These are phyloP conservation scores for Gymnoscopelus braueri DNA, from an alignment of 2,797 vertebrate genomes.

Conservation along the genomic window DNA sequence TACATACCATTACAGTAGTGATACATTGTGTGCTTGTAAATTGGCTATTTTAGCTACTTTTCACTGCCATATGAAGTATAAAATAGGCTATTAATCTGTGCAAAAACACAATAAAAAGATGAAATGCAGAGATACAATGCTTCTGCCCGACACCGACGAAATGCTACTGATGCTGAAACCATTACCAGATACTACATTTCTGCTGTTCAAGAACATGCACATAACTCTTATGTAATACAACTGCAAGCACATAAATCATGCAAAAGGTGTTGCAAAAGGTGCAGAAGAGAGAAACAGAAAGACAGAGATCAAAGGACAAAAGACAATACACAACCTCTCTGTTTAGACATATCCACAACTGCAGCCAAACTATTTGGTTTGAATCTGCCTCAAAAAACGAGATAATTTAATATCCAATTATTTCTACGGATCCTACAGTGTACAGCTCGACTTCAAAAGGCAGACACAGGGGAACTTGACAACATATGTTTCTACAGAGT, in stretches of 20 bases:
- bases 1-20: not conserved
- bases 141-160: no score
- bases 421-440: not conserved
- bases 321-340: conserved; percentile 63
- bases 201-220: not conserved
- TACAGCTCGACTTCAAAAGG: not conserved
- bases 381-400: not conserved
- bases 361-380: not conserved
- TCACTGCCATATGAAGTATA: no score
- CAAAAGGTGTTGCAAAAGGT: conserved; percentile 24
- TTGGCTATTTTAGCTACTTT: no score
- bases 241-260: conserved; percentile 22
- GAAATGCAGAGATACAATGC: no score
- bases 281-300: conserved; percentile 28
- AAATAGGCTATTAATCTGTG: no score
- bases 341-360: conserved; percentile 58
- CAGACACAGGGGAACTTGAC: not conserved
- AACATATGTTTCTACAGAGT: not conserved
- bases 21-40: no score
- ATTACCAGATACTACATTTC: no score
- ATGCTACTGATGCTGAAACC: no score
- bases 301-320: conserved; percentile 24
- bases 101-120: no score
- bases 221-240: conserved; percentile 5
- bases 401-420: not conserved